Evolutionary conservation across 2,888 invertebrate species (phyloP), one percentile per base, ranked within the genome.

Genomic region (Drosophila dives): DNA sequence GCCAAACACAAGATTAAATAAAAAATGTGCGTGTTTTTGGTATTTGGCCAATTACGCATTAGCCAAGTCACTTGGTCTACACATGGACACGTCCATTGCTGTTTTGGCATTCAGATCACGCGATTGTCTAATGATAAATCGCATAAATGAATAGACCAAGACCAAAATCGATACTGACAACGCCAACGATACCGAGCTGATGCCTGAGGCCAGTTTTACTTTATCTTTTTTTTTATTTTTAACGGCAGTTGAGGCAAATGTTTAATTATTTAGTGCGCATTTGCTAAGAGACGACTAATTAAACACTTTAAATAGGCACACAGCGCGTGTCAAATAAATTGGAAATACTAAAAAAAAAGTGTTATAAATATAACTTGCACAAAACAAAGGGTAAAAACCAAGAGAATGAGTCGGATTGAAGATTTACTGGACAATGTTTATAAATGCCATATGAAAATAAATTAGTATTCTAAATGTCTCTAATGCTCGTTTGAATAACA

Each of bases 91-190:
- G 74, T 69, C 53, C 69, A 67, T 10, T 42, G 45, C 72, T 64
- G 54, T 68, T 83, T 83, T 76, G 69, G 65, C 72, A 83, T 86
- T 83, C 86, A 76, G 77, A 83, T 81, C 86, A 79, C 81, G 86
- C 60, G 59, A 48, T 58, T 64, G 62, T 70, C 83, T 76, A 83
- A 76, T 83, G 86, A 78, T 83, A 62, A 69, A 80, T 63, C 75
- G 73, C 77, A 77, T 80, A 80, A 77, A 77, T 70, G 72, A 75
- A 71, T 70, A 75, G 64, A 51, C 60, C 69, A 77, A 73, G 62
- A 71, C 58, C 56, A 34, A 53, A 23, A 20, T 63, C 70, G 23
- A 73, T 34, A 64, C 34, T 11, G 49, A 49, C 32, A 38, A 62
- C 49, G 63, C 40, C 59, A 62, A 54, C 32, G 38, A 60, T 54